Percentiles rank a stretch among this genome's conserved stretches.
phyloP scores from a whole-genome alignment of 1,140 invertebrate species.

The Cydia amplana region DNA sequence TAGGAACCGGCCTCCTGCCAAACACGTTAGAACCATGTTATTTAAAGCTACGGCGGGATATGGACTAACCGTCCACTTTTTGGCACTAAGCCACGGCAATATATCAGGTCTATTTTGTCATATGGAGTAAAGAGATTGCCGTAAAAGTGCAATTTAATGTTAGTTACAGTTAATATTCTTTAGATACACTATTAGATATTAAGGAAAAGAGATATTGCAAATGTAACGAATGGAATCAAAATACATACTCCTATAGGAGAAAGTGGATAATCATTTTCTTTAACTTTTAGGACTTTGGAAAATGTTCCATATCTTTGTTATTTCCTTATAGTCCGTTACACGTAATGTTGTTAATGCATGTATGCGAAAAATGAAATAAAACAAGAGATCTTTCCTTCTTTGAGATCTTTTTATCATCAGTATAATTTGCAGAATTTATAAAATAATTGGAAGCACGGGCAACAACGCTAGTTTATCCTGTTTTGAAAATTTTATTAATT shows the following conservation, averaged over 20 bases:
- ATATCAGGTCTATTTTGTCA: slow-evolving; percentile 11
- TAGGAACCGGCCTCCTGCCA: neutral
- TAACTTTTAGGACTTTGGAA: too few relatives aligned
- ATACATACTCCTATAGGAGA: too few relatives aligned
- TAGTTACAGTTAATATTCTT: neutral
- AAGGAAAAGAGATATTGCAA: too few relatives aligned
- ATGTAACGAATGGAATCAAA: too few relatives aligned
- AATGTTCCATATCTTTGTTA: too few relatives aligned
- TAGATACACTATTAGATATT: neutral
- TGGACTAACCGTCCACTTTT: slow-evolving; percentile 5
- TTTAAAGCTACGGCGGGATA: neutral
- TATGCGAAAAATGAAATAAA: too few relatives aligned
- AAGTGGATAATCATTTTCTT: too few relatives aligned
- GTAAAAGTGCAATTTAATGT: neutral
- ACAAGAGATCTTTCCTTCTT: too few relatives aligned
- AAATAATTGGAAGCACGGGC: neutral
- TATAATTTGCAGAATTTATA: too few relatives aligned
- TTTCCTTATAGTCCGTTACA: too few relatives aligned
- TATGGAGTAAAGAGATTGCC: neutral
- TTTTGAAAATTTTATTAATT: neutral
- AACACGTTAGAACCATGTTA: slow-evolving; percentile 8
- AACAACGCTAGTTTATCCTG: neutral
- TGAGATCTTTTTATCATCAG: too few relatives aligned
- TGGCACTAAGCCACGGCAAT: slow-evolving; percentile 10
- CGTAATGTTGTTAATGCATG: too few relatives aligned